These are phyloP conservation scores for Sinella curviseta DNA, from an alignment of 1,140 invertebrate genomes.

Conservation along the genomic window DNA sequence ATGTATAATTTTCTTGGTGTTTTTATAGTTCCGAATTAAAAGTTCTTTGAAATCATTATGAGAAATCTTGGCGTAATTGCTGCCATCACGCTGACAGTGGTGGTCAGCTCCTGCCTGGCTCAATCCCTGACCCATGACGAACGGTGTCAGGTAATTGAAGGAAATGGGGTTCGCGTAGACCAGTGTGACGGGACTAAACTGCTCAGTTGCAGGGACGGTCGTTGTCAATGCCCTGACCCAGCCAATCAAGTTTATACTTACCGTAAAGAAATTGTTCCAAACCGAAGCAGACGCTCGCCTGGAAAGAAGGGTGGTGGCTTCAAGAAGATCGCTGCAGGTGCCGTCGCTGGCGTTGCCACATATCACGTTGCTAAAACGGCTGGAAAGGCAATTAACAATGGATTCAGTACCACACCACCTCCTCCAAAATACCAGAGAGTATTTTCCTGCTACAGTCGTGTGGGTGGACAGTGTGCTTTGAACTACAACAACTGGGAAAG, in stretches of 20 bases:
- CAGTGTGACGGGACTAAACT: slow-evolving; percentile 36
- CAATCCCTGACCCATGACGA: slow-evolving; percentile 1
- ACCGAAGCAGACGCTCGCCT: slow-evolving; percentile 18
- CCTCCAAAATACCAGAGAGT: slow-evolving; percentile 27
- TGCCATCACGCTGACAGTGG: too few species aligned
- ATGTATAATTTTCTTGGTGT: too few species aligned
- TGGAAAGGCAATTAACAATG: neutral
- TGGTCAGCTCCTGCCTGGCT: neutral
- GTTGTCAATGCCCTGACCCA: slow-evolving; percentile 36
- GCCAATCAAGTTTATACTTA: slow-evolving; percentile 37
- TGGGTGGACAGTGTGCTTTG: slow-evolving; percentile 32
- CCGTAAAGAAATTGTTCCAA: neutral
- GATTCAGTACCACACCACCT: neutral
- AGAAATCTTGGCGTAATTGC: too few species aligned
- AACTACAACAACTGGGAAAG: slow-evolving; percentile 22
- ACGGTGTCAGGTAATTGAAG: slow-evolving; percentile 24
- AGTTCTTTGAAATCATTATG: too few species aligned
- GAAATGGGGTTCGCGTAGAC: slow-evolving; percentile 27
- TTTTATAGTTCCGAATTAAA: too few species aligned
- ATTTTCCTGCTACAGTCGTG: slow-evolving; percentile 31
- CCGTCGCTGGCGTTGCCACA: slow-evolving; percentile 11
- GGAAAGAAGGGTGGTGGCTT: slow-evolving; percentile 12
- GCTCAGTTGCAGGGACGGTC: slow-evolving; percentile 26
- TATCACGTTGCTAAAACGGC: slow-evolving; percentile 30
- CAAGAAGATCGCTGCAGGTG: slow-evolving; percentile 29